A percentile compares a stretch with the other conserved stretches of the same genome.
Conservation (phyloP, 2,888 invertebrate genomes). For the Pteria penguin region DNA sequence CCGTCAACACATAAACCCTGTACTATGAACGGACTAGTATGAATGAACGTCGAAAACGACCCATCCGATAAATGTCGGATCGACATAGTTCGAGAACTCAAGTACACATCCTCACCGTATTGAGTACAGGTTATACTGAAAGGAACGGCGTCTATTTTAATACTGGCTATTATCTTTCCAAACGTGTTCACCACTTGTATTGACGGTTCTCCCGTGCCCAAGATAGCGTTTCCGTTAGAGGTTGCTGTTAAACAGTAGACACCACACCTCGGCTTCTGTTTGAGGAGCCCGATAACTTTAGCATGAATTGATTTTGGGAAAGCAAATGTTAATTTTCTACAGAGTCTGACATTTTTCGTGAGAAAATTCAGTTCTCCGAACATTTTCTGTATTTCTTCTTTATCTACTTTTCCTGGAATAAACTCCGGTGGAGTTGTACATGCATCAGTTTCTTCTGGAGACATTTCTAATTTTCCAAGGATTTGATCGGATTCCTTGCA, state of each 20-base stretch:
- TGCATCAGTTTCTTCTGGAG: not conserved
- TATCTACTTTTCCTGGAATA: not conserved
- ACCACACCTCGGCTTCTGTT: conserved; percentile 14
- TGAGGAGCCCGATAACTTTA: not conserved
- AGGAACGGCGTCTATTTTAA: conserved; percentile 13
- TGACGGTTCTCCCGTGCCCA: conserved; percentile 12
- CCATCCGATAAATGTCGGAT: conserved; percentile 8
- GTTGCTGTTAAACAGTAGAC: conserved; percentile 13
- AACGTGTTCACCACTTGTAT: conserved; percentile 13
- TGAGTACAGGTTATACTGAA: conserved; percentile 21
- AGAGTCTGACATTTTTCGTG: not conserved
- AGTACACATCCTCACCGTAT: conserved; percentile 16
- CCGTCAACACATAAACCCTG: conserved; percentile 21
- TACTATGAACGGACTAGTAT: conserved; percentile 7
- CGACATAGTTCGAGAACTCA: conserved; percentile 16
- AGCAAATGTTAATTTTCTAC: conserved; percentile 10
- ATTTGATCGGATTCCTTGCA: conserved; percentile 3
- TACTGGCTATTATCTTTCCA: conserved; percentile 16
- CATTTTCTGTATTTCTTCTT: conserved; percentile 3
- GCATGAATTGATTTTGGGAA: conserved; percentile 13
- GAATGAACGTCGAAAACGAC: conserved; percentile 6
- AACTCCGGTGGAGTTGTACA: conserved; percentile 11
- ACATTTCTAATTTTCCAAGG: conserved; percentile 2
- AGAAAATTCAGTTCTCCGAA: conserved; percentile 11
- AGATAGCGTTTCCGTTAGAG: conserved; percentile 20